Base-by-base conservation (phyloP, 2,888 invertebrate genomes). In the Morpho achilles region DNA sequence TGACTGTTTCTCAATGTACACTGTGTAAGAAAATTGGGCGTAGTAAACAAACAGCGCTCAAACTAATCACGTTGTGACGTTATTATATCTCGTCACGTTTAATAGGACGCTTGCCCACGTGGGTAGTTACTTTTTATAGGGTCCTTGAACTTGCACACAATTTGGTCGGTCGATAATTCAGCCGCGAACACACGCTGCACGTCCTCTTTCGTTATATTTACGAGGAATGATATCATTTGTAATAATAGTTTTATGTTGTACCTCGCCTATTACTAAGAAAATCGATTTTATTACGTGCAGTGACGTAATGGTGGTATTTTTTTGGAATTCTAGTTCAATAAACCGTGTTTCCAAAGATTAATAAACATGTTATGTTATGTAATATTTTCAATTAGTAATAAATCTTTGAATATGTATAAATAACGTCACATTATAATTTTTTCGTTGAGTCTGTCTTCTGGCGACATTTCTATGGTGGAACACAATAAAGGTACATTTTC, bases 81-180 rank as follows among this genome's bases (percentile, higher is more conserved):
- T 58, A 56, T 60, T 61, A 52, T 53, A 56, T 10, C 42, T 51
- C 56, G 61, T 63, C 63, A 64, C 64, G 62, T 60, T 58, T 62
- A 60, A 64, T 56, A 44, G 59, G 50, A 54, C 59, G 64, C 64
- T 69, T 66, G 69, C 70, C 75, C 77, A 81, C 80, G 82, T 75
- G 80, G 80, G 77, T 78, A 69, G 77, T 78, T 79, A 65, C 75
- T 80, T 86, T 87, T 87, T 86, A 87, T 86, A 79, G 80, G 79
- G 82, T 74, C 88, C 89, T 88, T 88, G 89, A 89, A 90, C 89
- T 86, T 88, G 82, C 70, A 75, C 72, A 80, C 81, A 80, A 82
- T 86, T 87, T 80, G 75, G 82, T 74, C 82, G 87, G 86, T 88
- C 88, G 87, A 88, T 88, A 87, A 81, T 84, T 79, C 76, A 75